These are phyloP conservation scores for Tenthredo distinguenda DNA, from an alignment of 2,888 invertebrate species.

Conservation along the genomic window DNA sequence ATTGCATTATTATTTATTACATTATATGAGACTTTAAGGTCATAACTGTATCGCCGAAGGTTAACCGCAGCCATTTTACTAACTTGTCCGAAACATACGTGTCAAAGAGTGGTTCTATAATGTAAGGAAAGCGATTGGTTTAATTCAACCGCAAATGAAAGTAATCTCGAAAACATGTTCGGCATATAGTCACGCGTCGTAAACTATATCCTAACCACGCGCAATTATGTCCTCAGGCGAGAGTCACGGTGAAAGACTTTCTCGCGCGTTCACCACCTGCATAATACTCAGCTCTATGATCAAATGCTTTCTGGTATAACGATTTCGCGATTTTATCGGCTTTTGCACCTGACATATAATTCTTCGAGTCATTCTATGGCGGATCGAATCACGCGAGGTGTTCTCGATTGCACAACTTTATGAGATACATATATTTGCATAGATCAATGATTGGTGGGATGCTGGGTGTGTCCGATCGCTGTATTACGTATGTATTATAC, in stretches of 20 bases:
- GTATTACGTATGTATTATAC: neutral
- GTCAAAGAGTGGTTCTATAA: slow-evolving; percentile 39
- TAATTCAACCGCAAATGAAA: slow-evolving; percentile 21
- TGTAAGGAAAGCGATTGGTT: slow-evolving; percentile 7
- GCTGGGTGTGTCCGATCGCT: neutral
- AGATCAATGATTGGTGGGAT: slow-evolving; percentile 4
- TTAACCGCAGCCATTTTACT: slow-evolving; percentile 35
- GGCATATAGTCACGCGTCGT: slow-evolving; percentile 21
- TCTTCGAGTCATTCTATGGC: neutral
- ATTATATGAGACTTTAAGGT: slow-evolving; percentile 13
- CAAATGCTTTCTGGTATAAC: slow-evolving; percentile 19
- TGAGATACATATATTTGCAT: slow-evolving; percentile 4
- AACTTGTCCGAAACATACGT: slow-evolving; percentile 45
- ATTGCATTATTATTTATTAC: slow-evolving; percentile 16
- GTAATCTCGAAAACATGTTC: slow-evolving; percentile 21
- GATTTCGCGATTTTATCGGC: neutral
- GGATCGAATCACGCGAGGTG: neutral
- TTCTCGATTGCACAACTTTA: neutral
- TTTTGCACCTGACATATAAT: neutral
- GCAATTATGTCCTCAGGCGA: slow-evolving; percentile 44
- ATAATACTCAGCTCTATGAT: slow-evolving; percentile 28
- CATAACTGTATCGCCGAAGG: slow-evolving; percentile 51
- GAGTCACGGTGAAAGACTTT: slow-evolving; percentile 56
- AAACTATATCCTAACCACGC: slow-evolving; percentile 23
- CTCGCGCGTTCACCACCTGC: slow-evolving; percentile 54